Base-by-base conservation (phyloP, 2,113 vertebrate genomes). In the Todiramphus saurophagus region DNA sequence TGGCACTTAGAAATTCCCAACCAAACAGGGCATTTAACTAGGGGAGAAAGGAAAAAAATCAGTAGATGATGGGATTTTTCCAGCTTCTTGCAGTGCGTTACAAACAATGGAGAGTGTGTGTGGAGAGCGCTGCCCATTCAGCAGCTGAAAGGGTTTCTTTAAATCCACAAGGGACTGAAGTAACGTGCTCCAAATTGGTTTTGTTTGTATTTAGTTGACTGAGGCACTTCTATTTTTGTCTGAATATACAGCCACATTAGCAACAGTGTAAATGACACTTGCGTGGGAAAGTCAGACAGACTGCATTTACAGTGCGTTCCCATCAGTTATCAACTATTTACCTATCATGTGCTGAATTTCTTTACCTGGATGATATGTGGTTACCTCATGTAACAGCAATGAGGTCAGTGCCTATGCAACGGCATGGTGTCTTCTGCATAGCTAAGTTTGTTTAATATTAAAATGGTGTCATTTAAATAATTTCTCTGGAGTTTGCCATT, bases 401-500 rank as follows among this genome's bases (percentile, higher is more conserved):
- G 78, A 90, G 76, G 76, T 84, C 55, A 44, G 37, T 46, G 53
- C 68, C 66, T 94, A 30, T 83, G 84, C 73, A 86, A 69, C 62
- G 56, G 48, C 44, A 59, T 56, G 20, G 31, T 88, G 76, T 62
- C 58, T 91, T 86, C 62, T 73, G 35, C 56, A 1, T 72, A 91
- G 83, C 46, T 87, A 44, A 84, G 19, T 75, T 90, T 87, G 70
- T 94, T 91, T 90, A 76, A 51, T 58, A 92, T 94, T 90, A 95
- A 96, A 95, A 94, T 73, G 0, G 41, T 82, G 20, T 60, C 9
- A 44, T 89, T 87, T 50, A 79, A 94, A 67, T 70, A 67, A 64
- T 74, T 90, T 76, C 41, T 73, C 69, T 63, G 41, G 55, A 89
- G 53, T 89, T 87, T 89, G 58, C 48, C 33, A 60, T 87, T 87